These are phyloP conservation scores for Muscicapa adusta DNA, from an alignment of 2,113 vertebrate genomes.

Conservation along the genomic window DNA sequence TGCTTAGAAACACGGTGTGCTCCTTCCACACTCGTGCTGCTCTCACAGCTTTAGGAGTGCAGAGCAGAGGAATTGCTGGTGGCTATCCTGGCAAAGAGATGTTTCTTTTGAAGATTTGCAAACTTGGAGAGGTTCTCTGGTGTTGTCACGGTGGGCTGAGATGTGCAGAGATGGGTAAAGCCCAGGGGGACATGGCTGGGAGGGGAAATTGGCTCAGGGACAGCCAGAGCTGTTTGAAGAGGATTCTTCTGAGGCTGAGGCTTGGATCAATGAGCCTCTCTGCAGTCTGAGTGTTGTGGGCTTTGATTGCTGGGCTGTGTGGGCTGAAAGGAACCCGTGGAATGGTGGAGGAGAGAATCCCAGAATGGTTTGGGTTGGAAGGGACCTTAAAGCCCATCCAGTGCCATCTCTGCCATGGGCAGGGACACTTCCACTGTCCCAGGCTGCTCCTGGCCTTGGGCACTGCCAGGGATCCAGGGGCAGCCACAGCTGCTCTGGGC, in stretches of 20 bases:
- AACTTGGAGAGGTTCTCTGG: neutral
- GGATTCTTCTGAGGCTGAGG: neutral
- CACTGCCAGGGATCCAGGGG: neutral
- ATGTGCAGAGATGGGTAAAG: neutral
- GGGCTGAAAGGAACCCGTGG: neutral
- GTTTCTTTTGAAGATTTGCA: neutral
- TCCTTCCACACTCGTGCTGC: neutral
- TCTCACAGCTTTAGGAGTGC: neutral
- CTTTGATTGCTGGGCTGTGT: neutral
- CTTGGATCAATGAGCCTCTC: neutral
- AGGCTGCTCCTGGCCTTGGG: neutral
- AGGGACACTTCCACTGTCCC: neutral
- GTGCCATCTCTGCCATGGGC: neutral
- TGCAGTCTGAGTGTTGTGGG: neutral
- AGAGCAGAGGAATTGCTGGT: neutral
- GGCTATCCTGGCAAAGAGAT: neutral
- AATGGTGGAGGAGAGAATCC: neutral
- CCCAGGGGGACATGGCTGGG: neutral
- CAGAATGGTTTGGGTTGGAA: neutral
- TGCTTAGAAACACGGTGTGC: constrained; percentile 51
- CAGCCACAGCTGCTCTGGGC: neutral
- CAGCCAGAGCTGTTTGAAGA: neutral
- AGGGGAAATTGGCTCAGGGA: neutral
- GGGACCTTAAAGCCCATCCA: neutral
- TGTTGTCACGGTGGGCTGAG: neutral